Evolutionary conservation across 2,113 vertebrate genomes (phyloP), one percentile per base, ranked within the genome.

Genomic region (Gasterosteus nipponicus): DNA sequence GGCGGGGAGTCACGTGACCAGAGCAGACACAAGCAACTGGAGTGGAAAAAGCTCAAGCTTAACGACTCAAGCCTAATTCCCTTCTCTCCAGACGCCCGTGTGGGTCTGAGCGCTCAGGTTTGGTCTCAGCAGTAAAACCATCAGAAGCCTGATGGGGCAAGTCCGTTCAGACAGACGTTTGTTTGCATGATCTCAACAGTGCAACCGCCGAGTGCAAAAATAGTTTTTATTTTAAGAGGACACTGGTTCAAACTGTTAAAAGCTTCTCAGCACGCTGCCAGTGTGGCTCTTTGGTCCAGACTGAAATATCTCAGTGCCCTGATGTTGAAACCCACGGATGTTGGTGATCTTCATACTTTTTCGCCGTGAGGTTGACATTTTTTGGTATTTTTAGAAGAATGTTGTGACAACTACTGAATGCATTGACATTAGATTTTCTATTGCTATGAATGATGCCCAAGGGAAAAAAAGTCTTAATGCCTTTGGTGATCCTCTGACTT

Each of bases 11-110:
- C 86, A 87, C 19, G 49, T 86, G 87, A 83, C 63, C 64, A 19
- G 71, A 4, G 0, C 73, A 82, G 73, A 78, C 66, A 33, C 76
- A 44, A 51, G 72, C 78, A 79, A 75, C 66, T 42, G 58, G 69
- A 75, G 57, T 46, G 64, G 66, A 83, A 78, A 71, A 82, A 80
- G 77, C 77, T 73, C 22, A 60, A 60, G 67, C 77, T 69, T 80
- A 82, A 81, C 33, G 46, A 79, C 70, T 79, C 49, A 46, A 56
- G 54, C 49, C 56, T 64, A 72, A 75, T 82, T 69, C 69, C 69
- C 69, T 57, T 58, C 73, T 19, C 63, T 54, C 68, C 77, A 84
- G 83, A 78, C n/a, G 7, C n/a, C 49, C 59, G 19, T 58, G 66
- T 70, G 64, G 39, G 54, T 60, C 54, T 59, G 64, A 69, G 74